Evolutionary conservation across 1,140 invertebrate species (phyloP).

Genomic region (Diorhabda sublineata): DNA sequence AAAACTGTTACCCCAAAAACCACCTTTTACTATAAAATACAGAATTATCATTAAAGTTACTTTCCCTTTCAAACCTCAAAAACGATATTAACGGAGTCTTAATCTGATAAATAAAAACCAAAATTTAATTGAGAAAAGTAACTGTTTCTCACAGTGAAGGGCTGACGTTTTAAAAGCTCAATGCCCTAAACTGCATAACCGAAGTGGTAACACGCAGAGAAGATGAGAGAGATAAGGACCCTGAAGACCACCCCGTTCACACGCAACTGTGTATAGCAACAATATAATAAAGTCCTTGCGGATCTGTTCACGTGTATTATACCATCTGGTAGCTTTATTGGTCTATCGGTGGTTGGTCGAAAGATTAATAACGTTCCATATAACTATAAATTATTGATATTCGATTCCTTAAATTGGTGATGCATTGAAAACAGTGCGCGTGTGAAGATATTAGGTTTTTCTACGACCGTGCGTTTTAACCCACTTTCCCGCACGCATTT

Average conservation of each 20-base stretch:
- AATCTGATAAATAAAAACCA: background rate
- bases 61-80: too few relatives aligned
- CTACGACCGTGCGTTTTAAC: too few relatives aligned
- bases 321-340: background rate
- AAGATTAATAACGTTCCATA: background rate
- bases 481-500: too few relatives aligned
- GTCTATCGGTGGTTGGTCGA: background rate
- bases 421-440: too few relatives aligned
- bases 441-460: too few relatives aligned
- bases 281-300: constrained; percentile 11
- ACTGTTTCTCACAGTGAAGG: constrained; percentile 17
- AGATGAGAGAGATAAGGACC: constrained; percentile 18
- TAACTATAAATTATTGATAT: too few relatives aligned
- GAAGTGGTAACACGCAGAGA: constrained; percentile 18
- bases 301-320: constrained; percentile 5
- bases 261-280: constrained; percentile 16
- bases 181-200: constrained; percentile 19
- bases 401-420: too few relatives aligned
- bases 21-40: too few relatives aligned
- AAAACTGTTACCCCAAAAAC: too few relatives aligned
- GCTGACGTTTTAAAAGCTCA: background rate
- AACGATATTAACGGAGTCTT: background rate
- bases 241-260: constrained; percentile 18
- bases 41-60: too few relatives aligned
- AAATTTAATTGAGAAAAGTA: constrained; percentile 7